phyloP scores from a whole-genome alignment of 2,888 invertebrate species.

The Hypselothyrea guttata region DNA sequence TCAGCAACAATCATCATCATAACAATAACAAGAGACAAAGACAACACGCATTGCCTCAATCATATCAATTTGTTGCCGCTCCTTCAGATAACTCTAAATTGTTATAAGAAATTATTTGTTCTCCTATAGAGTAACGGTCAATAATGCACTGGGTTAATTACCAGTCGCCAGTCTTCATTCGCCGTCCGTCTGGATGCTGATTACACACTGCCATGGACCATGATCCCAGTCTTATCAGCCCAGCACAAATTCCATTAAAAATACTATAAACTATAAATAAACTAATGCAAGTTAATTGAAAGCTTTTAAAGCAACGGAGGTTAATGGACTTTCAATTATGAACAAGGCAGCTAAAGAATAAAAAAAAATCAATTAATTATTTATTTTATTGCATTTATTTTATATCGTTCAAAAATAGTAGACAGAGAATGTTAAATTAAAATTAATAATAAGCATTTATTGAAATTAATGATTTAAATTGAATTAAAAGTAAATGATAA shows the following conservation, averaged over 20 bases:
- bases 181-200: slow-evolving; percentile 4
- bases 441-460: too few relatives aligned
- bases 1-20: slow-evolving; percentile 22
- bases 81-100: slow-evolving; percentile 57
- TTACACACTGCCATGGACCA: slow-evolving; percentile 2
- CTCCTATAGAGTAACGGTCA: slow-evolving; percentile 48
- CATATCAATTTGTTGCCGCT: slow-evolving; percentile 65
- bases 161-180: slow-evolving; percentile 62
- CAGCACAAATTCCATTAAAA: neutral
- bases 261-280: neutral
- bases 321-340: too few relatives aligned
- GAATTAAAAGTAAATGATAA: too few relatives aligned
- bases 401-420: too few relatives aligned
- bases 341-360: too few relatives aligned
- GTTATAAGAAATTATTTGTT: slow-evolving; percentile 35
- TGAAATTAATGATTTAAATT: too few relatives aligned
- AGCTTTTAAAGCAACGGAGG: neutral
- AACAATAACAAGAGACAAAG: slow-evolving; percentile 33
- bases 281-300: neutral
- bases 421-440: too few relatives aligned
- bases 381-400: too few relatives aligned
- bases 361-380: too few relatives aligned
- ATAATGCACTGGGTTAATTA: slow-evolving; percentile 74
- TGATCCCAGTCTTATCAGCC: slow-evolving; percentile 8
- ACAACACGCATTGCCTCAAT: slow-evolving; percentile 58